Percentiles rank a stretch among this genome's conserved stretches.
These are phyloP conservation scores for Aix galericulata DNA, from an alignment of 2,113 vertebrate genomes.

Conservation along the genomic window DNA sequence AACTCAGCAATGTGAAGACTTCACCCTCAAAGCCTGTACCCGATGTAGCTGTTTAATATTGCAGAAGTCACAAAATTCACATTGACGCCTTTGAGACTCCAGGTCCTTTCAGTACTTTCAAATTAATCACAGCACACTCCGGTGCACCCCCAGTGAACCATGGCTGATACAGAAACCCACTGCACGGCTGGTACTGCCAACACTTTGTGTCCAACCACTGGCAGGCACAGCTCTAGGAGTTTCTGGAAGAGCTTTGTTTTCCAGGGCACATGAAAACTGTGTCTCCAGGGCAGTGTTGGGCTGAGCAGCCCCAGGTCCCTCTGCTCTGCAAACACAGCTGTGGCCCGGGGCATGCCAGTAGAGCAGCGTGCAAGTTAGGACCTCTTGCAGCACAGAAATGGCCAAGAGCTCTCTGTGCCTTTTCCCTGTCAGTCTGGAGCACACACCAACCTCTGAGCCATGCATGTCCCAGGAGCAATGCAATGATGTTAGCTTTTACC, in stretches of 20 bases:
- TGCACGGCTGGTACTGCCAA: not conserved
- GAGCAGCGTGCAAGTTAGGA: accelerated
- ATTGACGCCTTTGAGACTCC: not conserved
- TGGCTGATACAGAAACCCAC: not conserved
- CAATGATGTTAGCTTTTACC: not conserved
- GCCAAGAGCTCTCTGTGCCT: not conserved
- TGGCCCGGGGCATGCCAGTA: not conserved
- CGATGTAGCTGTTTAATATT: not conserved
- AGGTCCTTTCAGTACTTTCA: not conserved
- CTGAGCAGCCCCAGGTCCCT: not conserved
- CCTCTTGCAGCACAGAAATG: not conserved
- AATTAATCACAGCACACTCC: not conserved
- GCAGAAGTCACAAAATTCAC: not conserved
- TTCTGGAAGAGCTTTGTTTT: not conserved
- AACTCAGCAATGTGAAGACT: not conserved
- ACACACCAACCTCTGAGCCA: not conserved
- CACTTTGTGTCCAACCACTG: not conserved
- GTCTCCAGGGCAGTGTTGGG: not conserved
- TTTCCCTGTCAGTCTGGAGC: not conserved
- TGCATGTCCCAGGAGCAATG: not conserved
- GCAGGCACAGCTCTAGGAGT: not conserved
- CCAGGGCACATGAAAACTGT: accelerated
- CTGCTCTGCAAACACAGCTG: not conserved
- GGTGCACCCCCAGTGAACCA: not conserved
- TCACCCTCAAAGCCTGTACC: not conserved